These are phyloP conservation scores for Pempheris klunzingeri DNA, from an alignment of 2,797 vertebrate genomes.

Conservation along the genomic window DNA sequence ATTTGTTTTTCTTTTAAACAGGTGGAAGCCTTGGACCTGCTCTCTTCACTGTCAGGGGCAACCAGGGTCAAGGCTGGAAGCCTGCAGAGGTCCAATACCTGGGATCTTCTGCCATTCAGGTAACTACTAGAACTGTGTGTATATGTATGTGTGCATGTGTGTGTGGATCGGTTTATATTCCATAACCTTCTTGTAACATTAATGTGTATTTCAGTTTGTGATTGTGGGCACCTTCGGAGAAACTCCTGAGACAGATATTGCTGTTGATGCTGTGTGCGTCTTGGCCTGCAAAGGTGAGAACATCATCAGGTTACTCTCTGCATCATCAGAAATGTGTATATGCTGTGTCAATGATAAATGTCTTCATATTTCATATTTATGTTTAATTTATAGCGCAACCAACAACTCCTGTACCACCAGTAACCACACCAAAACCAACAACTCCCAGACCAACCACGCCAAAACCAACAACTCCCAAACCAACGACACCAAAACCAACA, in stretches of 20 bases:
- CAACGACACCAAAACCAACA: constrained; percentile 25
- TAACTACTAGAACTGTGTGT: constrained; percentile 40
- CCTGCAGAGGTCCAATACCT: constrained; percentile 71
- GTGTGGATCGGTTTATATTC: background rate
- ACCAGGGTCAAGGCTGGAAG: constrained; percentile 83
- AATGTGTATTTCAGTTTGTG: constrained; percentile 82
- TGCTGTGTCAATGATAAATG: background rate
- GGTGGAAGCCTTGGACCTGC: constrained; percentile 56
- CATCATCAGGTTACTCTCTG: background rate
- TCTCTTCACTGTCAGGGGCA: constrained; percentile 78
- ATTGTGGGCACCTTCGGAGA: constrained; percentile 85
- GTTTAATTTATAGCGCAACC: constrained; percentile 19
- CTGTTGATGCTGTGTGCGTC: constrained; percentile 87
- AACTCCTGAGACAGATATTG: constrained; percentile 83
- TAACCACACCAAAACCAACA: constrained; percentile 19
- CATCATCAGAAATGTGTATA: background rate
- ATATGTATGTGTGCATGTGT: background rate
- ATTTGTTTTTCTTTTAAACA: constrained; percentile 16
- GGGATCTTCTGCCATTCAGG: constrained; percentile 76
- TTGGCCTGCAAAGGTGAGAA: constrained; percentile 83
- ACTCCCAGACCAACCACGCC: constrained; percentile 39
- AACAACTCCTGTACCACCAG: constrained; percentile 13
- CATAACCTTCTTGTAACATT: background rate
- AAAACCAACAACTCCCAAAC: constrained; percentile 13
- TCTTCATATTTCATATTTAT: background rate